Conservation (phyloP, 2,888 invertebrate genomes). For the Esperia sulphurella region DNA sequence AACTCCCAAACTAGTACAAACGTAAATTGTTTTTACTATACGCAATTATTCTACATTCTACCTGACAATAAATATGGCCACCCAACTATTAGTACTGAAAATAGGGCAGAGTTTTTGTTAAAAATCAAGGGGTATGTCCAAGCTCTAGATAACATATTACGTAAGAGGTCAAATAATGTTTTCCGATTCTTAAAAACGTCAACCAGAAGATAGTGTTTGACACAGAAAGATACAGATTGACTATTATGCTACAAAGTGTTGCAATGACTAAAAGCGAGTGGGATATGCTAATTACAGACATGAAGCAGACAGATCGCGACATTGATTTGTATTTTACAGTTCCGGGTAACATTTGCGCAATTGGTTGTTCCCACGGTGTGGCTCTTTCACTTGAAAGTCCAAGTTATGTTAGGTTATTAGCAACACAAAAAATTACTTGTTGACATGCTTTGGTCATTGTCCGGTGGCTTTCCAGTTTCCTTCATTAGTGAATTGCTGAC, state of each 20-base stretch:
- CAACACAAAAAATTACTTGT: constrained; percentile 7
- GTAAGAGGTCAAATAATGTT: no score
- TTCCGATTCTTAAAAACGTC: no score
- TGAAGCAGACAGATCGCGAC: neutral
- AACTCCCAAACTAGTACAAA: no score
- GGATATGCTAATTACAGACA: neutral
- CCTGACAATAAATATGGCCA: no score
- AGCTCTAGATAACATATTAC: no score
- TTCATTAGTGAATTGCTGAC: constrained; percentile 26
- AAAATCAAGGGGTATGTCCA: no score
- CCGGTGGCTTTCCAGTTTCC: constrained; percentile 22
- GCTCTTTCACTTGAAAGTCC: neutral
- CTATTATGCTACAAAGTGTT: neutral
- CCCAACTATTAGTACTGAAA: no score
- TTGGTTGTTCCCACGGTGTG: neutral
- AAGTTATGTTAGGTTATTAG: neutral
- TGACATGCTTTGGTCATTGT: constrained; percentile 37
- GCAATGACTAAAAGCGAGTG: constrained; percentile 1
- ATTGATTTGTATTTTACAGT: neutral
- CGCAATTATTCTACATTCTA: no score
- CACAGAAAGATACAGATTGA: no score
- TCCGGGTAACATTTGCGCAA: constrained; percentile 1
- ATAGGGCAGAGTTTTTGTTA: no score
- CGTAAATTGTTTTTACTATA: no score
- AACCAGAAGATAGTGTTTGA: no score